These are phyloP conservation scores for Gila orcuttii DNA, from an alignment of 2,113 vertebrate species.

Conservation along the genomic window DNA sequence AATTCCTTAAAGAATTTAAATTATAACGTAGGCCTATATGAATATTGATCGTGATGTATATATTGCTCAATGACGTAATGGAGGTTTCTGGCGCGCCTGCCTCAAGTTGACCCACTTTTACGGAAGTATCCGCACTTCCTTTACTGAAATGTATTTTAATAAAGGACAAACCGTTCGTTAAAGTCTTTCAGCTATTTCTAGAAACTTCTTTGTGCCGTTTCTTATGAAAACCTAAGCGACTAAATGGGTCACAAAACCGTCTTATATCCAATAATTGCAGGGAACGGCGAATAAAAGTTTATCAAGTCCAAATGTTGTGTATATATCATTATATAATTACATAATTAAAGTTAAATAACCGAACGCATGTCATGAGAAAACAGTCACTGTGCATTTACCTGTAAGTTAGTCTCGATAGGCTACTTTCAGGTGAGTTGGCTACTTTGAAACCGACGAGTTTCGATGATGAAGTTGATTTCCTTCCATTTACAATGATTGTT, in stretches of 20 bases:
- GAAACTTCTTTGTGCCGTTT: neutral
- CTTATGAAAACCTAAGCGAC: neutral
- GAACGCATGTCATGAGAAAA: neutral
- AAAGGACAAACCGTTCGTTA: neutral
- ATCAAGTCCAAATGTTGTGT: neutral
- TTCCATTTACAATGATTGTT: neutral
- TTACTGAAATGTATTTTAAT: neutral
- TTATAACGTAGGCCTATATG: neutral
- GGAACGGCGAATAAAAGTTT: neutral
- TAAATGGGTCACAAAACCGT: neutral
- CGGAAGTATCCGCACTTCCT: slow-evolving; percentile 35
- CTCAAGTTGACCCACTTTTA: neutral
- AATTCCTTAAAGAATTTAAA: too few species aligned
- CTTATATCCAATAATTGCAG: neutral
- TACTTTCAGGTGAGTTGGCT: slow-evolving; percentile 7
- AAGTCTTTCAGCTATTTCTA: neutral
- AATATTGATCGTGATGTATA: neutral
- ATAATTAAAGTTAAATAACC: neutral
- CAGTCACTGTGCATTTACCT: slow-evolving; percentile 1
- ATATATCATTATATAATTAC: too few species aligned
- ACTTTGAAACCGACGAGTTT: neutral
- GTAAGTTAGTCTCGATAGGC: too few species aligned
- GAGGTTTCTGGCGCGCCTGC: slow-evolving; percentile 22
- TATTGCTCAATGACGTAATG: slow-evolving; percentile 3
- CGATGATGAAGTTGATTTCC: neutral